phyloP scores from a whole-genome alignment of 2,113 vertebrate genomes.

The Clinocottus analis region DNA sequence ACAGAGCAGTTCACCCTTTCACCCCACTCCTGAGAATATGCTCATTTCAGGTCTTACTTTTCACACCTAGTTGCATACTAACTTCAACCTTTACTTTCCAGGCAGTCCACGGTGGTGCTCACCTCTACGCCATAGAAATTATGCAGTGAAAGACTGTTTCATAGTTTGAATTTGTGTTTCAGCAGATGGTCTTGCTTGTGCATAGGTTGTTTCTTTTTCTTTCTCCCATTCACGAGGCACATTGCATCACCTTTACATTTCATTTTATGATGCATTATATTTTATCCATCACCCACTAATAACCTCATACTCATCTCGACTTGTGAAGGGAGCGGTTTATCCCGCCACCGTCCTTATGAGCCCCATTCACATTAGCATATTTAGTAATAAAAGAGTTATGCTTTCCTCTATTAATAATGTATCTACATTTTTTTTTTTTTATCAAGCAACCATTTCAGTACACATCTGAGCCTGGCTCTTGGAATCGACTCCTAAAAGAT shows the following conservation, averaged over 20 bases:
- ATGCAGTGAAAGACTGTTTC: background rate
- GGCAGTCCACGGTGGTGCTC: background rate
- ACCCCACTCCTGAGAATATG: background rate
- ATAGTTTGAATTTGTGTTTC: conserved; percentile 27
- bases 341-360: conserved; percentile 26
- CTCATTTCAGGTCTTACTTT: conserved; percentile 32
- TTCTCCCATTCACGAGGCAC: background rate
- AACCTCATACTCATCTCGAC: conserved; percentile 39
- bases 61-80: conserved; percentile 34
- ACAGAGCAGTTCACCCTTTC: conserved; percentile 51
- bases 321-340: conserved; percentile 19
- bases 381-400: conserved; percentile 64
- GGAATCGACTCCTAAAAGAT: conserved; percentile 8
- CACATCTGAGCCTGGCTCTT: conserved; percentile 29
- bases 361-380: conserved; percentile 63
- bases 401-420: conserved; percentile 65
- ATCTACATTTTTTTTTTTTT: conserved; percentile 42
- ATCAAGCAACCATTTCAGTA: conserved; percentile 31
- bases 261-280: conserved; percentile 48
- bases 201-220: background rate
- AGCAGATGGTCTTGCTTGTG: conserved; percentile 16
- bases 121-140: background rate
- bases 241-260: conserved; percentile 37
- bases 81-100: conserved; percentile 42
- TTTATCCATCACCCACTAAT: conserved; percentile 49